phyloP scores from a whole-genome alignment of 2,797 vertebrate species.

The Gobionotothen gibberifrons region DNA sequence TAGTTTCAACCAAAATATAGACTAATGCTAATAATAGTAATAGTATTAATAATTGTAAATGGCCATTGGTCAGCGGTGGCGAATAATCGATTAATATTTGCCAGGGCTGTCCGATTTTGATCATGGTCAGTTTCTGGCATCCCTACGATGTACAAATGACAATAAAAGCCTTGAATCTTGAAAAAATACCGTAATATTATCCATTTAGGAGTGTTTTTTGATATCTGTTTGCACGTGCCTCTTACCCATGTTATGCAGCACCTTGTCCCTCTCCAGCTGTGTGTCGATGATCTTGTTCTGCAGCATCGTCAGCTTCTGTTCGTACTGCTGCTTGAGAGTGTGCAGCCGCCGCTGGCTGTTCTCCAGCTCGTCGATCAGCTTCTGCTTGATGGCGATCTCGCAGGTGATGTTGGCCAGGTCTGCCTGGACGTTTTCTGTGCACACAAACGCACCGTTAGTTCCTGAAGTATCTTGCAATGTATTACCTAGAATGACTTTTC shows the following conservation, averaged over 20 bases:
- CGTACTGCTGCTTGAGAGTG: constrained; percentile 95
- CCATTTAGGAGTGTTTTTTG: background rate
- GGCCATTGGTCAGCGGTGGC: too few relatives aligned
- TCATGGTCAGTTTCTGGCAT: too few relatives aligned
- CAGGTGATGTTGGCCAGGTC: constrained; percentile 98
- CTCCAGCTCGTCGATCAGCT: constrained; percentile 96
- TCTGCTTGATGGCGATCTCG: constrained; percentile 99
- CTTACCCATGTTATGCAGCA: constrained; percentile 94
- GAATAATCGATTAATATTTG: too few relatives aligned
- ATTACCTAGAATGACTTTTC: rapidly evolving
- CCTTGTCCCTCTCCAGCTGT: constrained; percentile 95
- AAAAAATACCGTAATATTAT: background rate
- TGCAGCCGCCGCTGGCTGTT: constrained; percentile 96
- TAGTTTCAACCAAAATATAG: too few relatives aligned
- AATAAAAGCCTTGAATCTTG: too few relatives aligned
- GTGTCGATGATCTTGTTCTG: constrained; percentile 97
- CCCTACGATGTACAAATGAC: too few relatives aligned
- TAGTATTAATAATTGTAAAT: too few relatives aligned
- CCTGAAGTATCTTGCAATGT: rapidly evolving
- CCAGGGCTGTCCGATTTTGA: too few relatives aligned
- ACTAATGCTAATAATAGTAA: too few relatives aligned
- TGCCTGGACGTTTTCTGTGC: constrained; percentile 93
- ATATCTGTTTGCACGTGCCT: background rate
- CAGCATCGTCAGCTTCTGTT: constrained; percentile 95
- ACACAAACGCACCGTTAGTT: background rate